Evolutionary conservation across 2,113 vertebrate species (phyloP).

Genomic region (Colistium nudipinnis): DNA sequence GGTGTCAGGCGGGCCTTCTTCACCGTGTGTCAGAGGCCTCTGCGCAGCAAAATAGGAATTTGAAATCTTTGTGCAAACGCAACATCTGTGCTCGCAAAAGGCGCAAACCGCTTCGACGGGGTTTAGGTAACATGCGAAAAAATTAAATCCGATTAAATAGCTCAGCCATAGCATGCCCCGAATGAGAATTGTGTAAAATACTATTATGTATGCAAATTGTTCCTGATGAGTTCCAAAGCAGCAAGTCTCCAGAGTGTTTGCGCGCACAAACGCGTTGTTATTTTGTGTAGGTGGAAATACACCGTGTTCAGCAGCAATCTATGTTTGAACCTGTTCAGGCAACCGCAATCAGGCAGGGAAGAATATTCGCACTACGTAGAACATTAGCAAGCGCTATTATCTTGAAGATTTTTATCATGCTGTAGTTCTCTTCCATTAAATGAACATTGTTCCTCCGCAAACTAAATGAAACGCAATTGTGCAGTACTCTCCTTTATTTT

Average conservation of each 20-base stretch:
- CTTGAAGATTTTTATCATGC: background rate
- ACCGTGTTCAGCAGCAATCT: background rate
- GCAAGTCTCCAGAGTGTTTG: conserved; percentile 1
- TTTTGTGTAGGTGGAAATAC: conserved; percentile 3
- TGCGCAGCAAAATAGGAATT: background rate
- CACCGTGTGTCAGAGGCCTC: background rate
- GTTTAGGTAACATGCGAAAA: background rate
- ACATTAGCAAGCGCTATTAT: background rate
- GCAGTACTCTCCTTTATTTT: conserved; percentile 3
- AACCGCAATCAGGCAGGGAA: background rate
- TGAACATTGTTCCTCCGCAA: background rate
- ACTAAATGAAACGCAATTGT: conserved; percentile 1
- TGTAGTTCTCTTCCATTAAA: background rate
- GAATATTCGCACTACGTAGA: background rate
- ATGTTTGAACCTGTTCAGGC: background rate
- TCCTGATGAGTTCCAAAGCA: background rate
- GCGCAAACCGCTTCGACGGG: background rate
- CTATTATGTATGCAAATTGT: conserved; percentile 11
- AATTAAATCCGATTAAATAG: background rate
- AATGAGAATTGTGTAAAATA: background rate
- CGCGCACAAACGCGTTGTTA: background rate
- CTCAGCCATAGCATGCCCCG: background rate
- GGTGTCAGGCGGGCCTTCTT: conserved; percentile 27
- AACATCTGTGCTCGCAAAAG: background rate
- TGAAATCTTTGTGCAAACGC: conserved; percentile 13